Percentiles rank a stretch among this genome's conserved stretches.
Conservation (phyloP, 2,888 invertebrate genomes). For the Celastrina argiolus region DNA sequence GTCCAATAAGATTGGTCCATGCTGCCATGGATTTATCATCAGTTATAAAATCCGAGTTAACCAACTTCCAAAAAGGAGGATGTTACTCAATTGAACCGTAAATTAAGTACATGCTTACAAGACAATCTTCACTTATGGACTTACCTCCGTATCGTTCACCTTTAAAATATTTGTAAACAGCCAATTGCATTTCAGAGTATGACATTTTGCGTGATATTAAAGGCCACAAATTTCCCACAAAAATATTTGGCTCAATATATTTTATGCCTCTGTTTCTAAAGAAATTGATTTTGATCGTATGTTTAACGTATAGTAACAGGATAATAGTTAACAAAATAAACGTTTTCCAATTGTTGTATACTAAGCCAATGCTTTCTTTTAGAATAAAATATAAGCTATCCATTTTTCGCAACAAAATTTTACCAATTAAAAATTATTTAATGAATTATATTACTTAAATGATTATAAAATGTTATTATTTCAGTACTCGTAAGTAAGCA, state of each 20-base stretch:
- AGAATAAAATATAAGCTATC: neutral
- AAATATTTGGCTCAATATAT: constrained; percentile 61
- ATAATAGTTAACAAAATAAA: constrained; percentile 49
- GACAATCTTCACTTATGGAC: no score
- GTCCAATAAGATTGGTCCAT: no score
- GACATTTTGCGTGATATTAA: constrained; percentile 60
- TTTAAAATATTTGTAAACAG: constrained; percentile 66
- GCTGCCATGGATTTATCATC: no score
- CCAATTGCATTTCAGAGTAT: constrained; percentile 65
- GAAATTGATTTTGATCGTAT: constrained; percentile 63
- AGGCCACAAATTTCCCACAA: constrained; percentile 70
- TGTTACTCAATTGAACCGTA: no score
- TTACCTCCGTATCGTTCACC: constrained; percentile 68
- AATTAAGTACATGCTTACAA: no score
- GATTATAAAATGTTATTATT: neutral
- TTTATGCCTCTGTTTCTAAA: constrained; percentile 67
- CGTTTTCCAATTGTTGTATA: constrained; percentile 58
- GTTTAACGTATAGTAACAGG: constrained; percentile 58
- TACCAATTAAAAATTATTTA: neutral
- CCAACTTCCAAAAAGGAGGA: no score
- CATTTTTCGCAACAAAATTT: neutral
- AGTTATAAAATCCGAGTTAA: no score
- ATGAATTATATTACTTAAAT: no score
- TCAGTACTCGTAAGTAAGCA: no score
- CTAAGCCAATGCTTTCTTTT: constrained; percentile 38